These are phyloP conservation scores for Drosophila bipectinata DNA, from an alignment of 1,140 invertebrate species.

Conservation along the genomic window DNA sequence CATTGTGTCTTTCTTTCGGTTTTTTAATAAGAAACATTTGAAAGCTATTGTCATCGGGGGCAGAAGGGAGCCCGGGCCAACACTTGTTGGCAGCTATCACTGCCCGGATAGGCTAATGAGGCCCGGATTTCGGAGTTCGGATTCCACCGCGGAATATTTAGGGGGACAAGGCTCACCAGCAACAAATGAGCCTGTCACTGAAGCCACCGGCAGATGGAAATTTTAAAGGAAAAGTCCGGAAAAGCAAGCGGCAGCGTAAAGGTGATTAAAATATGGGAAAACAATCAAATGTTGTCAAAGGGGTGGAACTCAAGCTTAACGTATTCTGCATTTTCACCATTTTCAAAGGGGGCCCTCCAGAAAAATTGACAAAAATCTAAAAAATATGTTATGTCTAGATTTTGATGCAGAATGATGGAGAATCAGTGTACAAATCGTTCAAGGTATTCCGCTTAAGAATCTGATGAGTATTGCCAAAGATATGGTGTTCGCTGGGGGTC, in stretches of 20 bases:
- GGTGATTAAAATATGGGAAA: slow-evolving; percentile 30
- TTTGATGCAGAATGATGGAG: too few species aligned
- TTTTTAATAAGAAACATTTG: slow-evolving; percentile 81
- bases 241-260: slow-evolving; percentile 16
- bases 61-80: slow-evolving; percentile 20
- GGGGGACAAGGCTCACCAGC: slow-evolving; percentile 62
- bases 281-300: slow-evolving; percentile 1
- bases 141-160: background rate
- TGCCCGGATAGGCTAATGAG: slow-evolving; percentile 59
- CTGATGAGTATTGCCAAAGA: too few species aligned
- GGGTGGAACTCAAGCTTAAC: background rate
- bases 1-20: slow-evolving; percentile 29
- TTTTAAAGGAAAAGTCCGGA: background rate
- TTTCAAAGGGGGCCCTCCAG: too few species aligned
- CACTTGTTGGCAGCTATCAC: slow-evolving; percentile 77
- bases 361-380: too few species aligned
- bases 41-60: slow-evolving; percentile 69
- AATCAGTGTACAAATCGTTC: too few species aligned
- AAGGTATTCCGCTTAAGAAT: too few species aligned
- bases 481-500: too few species aligned
- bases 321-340: too few species aligned
- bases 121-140: slow-evolving; percentile 15
- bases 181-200: slow-evolving; percentile 73
- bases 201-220: slow-evolving; percentile 22
- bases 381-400: too few species aligned